Conservation (phyloP, 2,888 invertebrate species). For the Arge pagana region DNA sequence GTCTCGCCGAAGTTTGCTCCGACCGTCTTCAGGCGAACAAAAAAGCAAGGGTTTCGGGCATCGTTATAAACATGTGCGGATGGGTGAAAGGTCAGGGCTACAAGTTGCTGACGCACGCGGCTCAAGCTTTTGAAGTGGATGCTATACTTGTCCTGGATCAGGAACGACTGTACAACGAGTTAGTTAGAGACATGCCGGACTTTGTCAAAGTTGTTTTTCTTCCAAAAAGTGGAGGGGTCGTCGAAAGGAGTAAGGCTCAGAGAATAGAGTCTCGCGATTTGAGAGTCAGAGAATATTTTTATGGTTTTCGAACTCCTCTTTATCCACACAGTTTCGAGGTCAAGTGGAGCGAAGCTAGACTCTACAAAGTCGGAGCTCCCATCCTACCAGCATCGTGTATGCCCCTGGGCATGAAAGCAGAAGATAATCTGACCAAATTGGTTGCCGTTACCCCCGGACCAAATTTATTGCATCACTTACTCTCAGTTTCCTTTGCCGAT, state of each 20-base stretch:
- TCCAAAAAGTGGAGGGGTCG: slow-evolving; percentile 97
- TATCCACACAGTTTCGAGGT: slow-evolving; percentile 96
- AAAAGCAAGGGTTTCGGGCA: slow-evolving; percentile 85
- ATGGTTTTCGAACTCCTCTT: slow-evolving; percentile 79
- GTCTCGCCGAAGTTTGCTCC: slow-evolving; percentile 84
- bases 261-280: slow-evolving; percentile 78
- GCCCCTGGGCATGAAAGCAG: slow-evolving; percentile 93
- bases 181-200: slow-evolving; percentile 89
- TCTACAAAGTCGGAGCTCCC: slow-evolving; percentile 94
- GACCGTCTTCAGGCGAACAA: slow-evolving; percentile 85
- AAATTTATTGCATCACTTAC: slow-evolving; percentile 82
- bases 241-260: slow-evolving; percentile 76
- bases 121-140: slow-evolving; percentile 94
- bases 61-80: slow-evolving; percentile 96
- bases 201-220: slow-evolving; percentile 91
- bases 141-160: slow-evolving; percentile 95
- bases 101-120: slow-evolving; percentile 82
- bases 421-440: slow-evolving; percentile 89
- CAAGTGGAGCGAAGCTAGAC: slow-evolving; percentile 85
- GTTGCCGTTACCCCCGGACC: slow-evolving; percentile 79
- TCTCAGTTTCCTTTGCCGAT: slow-evolving; percentile 87
- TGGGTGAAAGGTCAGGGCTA: slow-evolving; percentile 96
- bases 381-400: slow-evolving; percentile 93
- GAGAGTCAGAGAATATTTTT: slow-evolving; percentile 92
- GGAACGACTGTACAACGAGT: slow-evolving; percentile 92